phyloP scores from a whole-genome alignment of 2,113 vertebrate genomes.

The Campylomormyrus tamandua region DNA sequence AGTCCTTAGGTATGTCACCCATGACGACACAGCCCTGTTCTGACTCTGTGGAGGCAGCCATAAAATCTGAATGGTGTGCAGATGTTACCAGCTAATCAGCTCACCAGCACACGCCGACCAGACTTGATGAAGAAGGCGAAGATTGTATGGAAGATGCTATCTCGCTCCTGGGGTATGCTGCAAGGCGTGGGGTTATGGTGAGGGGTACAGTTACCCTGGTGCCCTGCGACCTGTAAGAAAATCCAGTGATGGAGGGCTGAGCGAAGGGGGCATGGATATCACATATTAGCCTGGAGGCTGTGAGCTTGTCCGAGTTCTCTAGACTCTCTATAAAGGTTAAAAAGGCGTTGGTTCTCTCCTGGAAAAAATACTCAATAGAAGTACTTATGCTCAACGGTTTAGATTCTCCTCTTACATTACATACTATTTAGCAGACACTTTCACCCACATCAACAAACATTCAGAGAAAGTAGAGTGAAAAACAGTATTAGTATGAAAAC shows the following conservation, averaged over 20 bases:
- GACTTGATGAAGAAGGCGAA: slow-evolving; percentile 96
- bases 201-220: slow-evolving; percentile 82
- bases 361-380: not conserved
- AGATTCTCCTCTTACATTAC: not conserved
- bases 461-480: not conserved
- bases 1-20: not conserved
- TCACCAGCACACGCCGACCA: slow-evolving; percentile 92
- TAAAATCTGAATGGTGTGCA: not conserved
- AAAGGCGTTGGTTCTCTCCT: not conserved
- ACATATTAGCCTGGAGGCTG: not conserved
- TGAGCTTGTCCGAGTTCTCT: not conserved
- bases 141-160: slow-evolving; percentile 93
- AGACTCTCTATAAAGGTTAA: not conserved
- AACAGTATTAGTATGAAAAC: not conserved
- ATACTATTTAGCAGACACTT: not conserved
- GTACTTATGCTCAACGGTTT: not conserved
- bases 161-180: slow-evolving; percentile 79
- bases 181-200: slow-evolving; percentile 80
- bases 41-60: not conserved
- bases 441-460: not conserved
- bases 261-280: not conserved
- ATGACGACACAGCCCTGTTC: not conserved
- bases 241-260: not conserved
- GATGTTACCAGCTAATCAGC: slow-evolving; percentile 23
- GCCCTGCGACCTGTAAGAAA: slow-evolving; percentile 71